Evolutionary conservation across 1,140 invertebrate species (phyloP), one percentile per base, ranked within the genome.

Genomic region (Neoseiulus cucumeris): DNA sequence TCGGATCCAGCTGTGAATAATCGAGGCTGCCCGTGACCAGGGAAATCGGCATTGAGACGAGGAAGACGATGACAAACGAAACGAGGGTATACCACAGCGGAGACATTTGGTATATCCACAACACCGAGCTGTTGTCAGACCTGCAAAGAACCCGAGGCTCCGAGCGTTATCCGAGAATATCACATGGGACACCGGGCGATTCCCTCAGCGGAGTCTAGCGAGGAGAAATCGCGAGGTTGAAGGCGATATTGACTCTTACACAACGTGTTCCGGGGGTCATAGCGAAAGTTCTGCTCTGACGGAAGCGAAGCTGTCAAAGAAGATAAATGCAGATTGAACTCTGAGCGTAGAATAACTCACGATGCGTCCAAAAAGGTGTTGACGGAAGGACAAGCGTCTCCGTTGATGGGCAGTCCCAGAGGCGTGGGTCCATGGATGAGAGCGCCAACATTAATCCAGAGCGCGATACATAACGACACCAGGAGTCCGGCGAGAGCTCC

Each of bases 371-470:
- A 20, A 6, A 9, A 2, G 22, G 22, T 25, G 22, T 18, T 29
- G 51, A 18, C 33, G 22, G 22, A 25, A 20, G 51, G 22, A 59
- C 51, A 59, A 33, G 25, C 51, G 22, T 14, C 22, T 59, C 2
- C 14, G 51, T 20, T 25, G 14, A 25, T 59, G 51, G 51, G 2
- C 14, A 59, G 51, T 14, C 17, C 33, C 25, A 25, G 14, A 59
- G 25, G 14, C 14, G 12, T 59, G 4, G 51, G 51, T 14, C 51
- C 51, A 4, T 17, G 14, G 12, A 59, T 2, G 4, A 59, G 14
- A 25, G 51, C 22, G 17, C 51, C 51, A 17, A 59, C 22, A 33
- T 59, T 59, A 33, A 59, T 59, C 51, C 51, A 59, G 33, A 59
- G 51, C 6, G 51, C 25, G 25, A 25, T 33, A 5, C 25, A 25